Evolutionary conservation across 1,140 invertebrate genomes (phyloP).

Genomic region (Piezodorus guildinii): DNA sequence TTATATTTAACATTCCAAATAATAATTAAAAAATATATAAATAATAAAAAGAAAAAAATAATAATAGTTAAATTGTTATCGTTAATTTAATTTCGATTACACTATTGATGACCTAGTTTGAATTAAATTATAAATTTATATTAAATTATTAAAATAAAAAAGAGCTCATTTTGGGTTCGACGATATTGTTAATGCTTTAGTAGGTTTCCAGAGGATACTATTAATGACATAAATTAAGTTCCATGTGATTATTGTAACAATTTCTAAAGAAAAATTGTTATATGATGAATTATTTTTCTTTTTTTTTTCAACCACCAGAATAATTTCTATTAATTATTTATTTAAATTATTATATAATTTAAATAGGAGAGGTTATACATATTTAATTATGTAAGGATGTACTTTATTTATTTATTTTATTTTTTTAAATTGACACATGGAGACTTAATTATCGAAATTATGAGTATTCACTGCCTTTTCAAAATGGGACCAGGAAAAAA

Average conservation of each 20-base stretch:
- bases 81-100: neutral
- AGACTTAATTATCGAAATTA: no score
- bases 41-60: neutral
- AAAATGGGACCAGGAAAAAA: slow-evolving; percentile 7
- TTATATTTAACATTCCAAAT: slow-evolving; percentile 5
- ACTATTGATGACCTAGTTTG: neutral
- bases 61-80: neutral
- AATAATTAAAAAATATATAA: neutral
- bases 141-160: neutral
- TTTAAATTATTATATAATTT: neutral
- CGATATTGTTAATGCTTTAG: neutral
- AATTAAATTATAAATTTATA: neutral
- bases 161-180: neutral
- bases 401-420: neutral
- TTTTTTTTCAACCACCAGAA: neutral
- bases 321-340: neutral
- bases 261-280: no score
- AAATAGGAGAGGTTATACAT: neutral
- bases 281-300: neutral
- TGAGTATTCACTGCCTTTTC: slow-evolving; percentile 8
- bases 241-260: no score
- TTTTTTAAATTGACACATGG: no score
- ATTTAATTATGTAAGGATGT: neutral
- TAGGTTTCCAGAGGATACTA: neutral
- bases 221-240: no score